phyloP scores from a whole-genome alignment of 2,797 vertebrate genomes.

The Amphiprion clarkii region DNA sequence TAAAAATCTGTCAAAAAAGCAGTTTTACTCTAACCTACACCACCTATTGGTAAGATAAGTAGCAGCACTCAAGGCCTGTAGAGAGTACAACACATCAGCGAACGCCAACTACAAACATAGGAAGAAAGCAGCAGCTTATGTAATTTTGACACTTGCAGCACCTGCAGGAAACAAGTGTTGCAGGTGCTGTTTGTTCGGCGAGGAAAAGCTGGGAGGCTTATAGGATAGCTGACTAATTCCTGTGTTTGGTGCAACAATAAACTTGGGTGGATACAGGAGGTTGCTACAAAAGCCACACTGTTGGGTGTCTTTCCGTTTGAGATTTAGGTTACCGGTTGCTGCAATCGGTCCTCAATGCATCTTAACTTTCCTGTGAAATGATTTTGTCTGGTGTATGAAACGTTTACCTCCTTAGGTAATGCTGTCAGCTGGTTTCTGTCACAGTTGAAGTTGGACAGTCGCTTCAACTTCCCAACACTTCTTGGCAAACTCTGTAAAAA shows the following conservation, averaged over 20 bases:
- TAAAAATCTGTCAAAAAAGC: no score
- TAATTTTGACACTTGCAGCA: not conserved
- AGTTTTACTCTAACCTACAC: conserved; percentile 1
- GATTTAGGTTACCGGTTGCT: no score
- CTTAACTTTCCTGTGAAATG: not conserved
- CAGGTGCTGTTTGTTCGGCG: not conserved
- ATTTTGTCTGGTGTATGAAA: not conserved
- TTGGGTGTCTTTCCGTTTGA: no score
- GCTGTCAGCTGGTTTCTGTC: conserved; percentile 94
- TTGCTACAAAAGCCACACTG: no score
- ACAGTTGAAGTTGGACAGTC: conserved; percentile 96
- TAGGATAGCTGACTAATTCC: no score
- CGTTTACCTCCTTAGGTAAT: conserved; percentile 96
- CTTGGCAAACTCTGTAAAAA: conserved; percentile 90
- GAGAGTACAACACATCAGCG: not conserved
- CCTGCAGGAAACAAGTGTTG: not conserved
- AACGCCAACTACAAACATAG: not conserved
- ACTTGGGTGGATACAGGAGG: not conserved
- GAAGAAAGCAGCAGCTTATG: not conserved
- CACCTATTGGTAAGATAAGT: not conserved
- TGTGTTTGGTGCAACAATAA: not conserved
- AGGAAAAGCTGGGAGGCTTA: no score
- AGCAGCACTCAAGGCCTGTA: not conserved
- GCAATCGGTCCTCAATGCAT: not conserved
- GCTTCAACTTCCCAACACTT: conserved; percentile 96